Evolutionary conservation across 2,888 invertebrate species (phyloP), one percentile per base, ranked within the genome.

Genomic region (Aromia moschata): DNA sequence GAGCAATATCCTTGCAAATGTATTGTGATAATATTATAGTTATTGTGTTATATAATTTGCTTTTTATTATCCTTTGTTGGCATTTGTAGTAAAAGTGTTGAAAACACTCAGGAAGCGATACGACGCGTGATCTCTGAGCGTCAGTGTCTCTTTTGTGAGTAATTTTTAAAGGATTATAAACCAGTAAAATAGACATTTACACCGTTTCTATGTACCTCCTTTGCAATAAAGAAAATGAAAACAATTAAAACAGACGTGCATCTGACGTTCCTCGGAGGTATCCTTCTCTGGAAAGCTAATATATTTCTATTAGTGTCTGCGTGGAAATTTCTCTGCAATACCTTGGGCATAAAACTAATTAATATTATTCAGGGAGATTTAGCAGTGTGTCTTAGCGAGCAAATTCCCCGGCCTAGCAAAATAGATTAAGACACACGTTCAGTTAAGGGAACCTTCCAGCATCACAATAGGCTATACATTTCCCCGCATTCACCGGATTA

Each of bases 351-450:
- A 60, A 60, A 60, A 53, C 60, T 58, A 58, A 64, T 64, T 60
- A 64, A 64, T 64, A 60, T 64, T 64, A 60, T 64, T 64, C 56
- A 58, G 59, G 49, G 63, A 60, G 60, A 64, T 64, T 60, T 54
- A 58, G 53, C 56, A 36, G 51, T 58, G 56, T 56, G 60, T 64
- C 63, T 60, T 58, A 58, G 64, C 55, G 55, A 57, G 64, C 64
- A 61, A 64, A 64, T 64, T 61, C 64, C n/a, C 59, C 55, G 40
- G 56, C 52, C 61, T 55, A 55, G 55, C 51, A 52, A 56, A 64
- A 64, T 62, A 62, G 59, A 64, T 64, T 64, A 64, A 61, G 64
- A 64, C 61, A 64, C 61, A 59, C 57, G 56, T 63, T 63, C 57
- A 56, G 57, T 60, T 60, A 58, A 55, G 57, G 62, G 40, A 62